Base-by-base conservation (phyloP, 2,113 vertebrate genomes). In the Macquaria ambigua region DNA sequence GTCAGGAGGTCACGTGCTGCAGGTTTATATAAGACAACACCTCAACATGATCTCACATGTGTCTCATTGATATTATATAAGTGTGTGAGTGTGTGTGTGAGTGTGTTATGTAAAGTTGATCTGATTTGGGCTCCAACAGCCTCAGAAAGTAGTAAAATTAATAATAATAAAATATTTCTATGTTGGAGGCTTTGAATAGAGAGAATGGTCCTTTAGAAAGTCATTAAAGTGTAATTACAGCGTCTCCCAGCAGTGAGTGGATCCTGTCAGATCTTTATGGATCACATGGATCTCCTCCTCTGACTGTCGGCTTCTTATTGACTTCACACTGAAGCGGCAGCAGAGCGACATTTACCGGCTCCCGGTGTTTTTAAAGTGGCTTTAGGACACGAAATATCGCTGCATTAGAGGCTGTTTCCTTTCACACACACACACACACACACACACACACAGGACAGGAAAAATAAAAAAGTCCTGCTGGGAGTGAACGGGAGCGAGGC, bases 1-100 rank as follows among this genome's bases (percentile, higher is more conserved):
- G 73, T 66, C 58, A 72, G 23, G 8, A 23, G 69, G 59, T 66
- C 59, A 61, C 59, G 14, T 15, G 61, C 34, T 28, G n/a, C 69
- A 43, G 16, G 8, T 58, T 74, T 59, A 50, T 39, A 23, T 74
- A 81, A 74, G 37, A 66, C 48, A 56, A 46, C 28, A 6, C 39
- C 41, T 61, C 53, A 75, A 43, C 31, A 74, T 39, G 34, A 73
- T 63, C 63, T 39, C 77, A 74, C 52, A 41, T n/a, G 41, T 62
- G 41, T 50, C n/a, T 81, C 70, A 46, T 18, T 52, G 23, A 64
- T 37, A 68, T 82, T 69, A 76, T 56, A n/a, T 69, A 61, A 61
- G 73, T 34, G 64, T 58, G 50, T 62, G 66, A 37, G 73, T 6
- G 67, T 31, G 72, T 48, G 59, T 64, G 37, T 69, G 52, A n/a